phyloP scores from a whole-genome alignment of 1,140 invertebrate genomes.

The Zeugodacus cucurbitae region DNA sequence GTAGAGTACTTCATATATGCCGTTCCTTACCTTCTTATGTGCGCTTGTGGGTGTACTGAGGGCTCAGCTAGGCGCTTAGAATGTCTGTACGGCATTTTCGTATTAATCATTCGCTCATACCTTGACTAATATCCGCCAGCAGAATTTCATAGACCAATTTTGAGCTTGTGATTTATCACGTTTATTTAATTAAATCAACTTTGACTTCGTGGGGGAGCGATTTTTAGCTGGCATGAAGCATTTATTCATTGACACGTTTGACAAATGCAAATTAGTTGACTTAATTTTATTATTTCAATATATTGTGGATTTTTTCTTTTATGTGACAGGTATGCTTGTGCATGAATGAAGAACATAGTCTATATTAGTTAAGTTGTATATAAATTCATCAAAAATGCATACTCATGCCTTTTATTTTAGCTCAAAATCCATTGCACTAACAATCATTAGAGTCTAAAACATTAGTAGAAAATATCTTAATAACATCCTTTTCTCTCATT shows the following conservation, averaged over 20 bases:
- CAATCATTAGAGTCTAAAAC: no score
- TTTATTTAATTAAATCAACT: slow-evolving; percentile 2
- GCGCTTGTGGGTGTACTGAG: no score
- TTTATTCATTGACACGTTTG: not conserved
- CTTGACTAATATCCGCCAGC: not conserved
- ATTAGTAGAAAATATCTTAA: no score
- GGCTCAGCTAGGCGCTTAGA: not conserved
- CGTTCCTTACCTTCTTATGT: not conserved
- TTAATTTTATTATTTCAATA: not conserved
- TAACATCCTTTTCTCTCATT: not conserved
- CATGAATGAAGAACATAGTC: no score
- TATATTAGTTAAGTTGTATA: no score
- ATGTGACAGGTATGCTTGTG: no score
- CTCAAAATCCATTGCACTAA: not conserved
- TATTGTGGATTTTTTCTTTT: not conserved
- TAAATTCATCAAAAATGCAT: no score
- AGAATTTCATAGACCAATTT: not conserved
- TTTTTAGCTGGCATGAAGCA: not conserved
- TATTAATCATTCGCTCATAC: not conserved
- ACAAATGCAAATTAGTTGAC: not conserved
- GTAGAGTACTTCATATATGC: not conserved
- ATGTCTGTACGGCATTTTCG: not conserved
- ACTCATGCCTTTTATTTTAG: no score
- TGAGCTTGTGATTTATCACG: not conserved
- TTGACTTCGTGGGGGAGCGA: not conserved